Evolutionary conservation across 2,113 vertebrate genomes (phyloP).

Genomic region (Martes martes): DNA sequence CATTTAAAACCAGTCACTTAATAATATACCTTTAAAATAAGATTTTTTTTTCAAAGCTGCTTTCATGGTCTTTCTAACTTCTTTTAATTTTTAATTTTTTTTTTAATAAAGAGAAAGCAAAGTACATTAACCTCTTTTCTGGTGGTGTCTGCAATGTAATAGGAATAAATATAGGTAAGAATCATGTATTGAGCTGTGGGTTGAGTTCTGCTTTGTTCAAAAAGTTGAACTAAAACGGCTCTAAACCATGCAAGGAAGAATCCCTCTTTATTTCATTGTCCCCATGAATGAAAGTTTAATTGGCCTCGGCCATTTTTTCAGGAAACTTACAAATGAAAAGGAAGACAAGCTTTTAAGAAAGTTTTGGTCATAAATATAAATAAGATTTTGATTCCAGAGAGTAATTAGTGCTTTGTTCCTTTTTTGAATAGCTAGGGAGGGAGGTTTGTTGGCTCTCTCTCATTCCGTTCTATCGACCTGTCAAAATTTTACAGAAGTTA

Average conservation of each 20-base stretch:
- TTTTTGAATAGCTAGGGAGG: constrained; percentile 69
- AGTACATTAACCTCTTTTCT: background rate
- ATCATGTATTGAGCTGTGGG: background rate
- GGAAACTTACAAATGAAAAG: constrained; percentile 59
- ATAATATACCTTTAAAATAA: background rate
- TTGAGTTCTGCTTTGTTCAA: background rate
- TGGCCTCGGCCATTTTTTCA: constrained; percentile 54
- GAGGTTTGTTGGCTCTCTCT: background rate
- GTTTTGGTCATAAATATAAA: constrained; percentile 75
- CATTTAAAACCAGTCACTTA: background rate
- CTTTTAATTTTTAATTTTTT: background rate
- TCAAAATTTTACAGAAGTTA: constrained; percentile 42
- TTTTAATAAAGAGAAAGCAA: background rate
- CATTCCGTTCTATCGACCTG: constrained; percentile 68
- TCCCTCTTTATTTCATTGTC: constrained; percentile 49
- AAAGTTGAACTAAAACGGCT: background rate
- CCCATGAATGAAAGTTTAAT: constrained; percentile 73
- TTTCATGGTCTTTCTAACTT: background rate
- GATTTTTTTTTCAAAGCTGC: background rate
- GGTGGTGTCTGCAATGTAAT: background rate
- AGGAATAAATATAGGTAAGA: background rate
- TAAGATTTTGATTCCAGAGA: constrained; percentile 59
- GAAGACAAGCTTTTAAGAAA: constrained; percentile 73
- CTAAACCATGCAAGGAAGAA: constrained; percentile 24
- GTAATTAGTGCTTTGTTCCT: constrained; percentile 75